A percentile compares a stretch with the other conserved stretches of the same genome.
Evolutionary conservation across 2,113 vertebrate genomes (phyloP).

Genomic region (Forbesichthys agassizii): DNA sequence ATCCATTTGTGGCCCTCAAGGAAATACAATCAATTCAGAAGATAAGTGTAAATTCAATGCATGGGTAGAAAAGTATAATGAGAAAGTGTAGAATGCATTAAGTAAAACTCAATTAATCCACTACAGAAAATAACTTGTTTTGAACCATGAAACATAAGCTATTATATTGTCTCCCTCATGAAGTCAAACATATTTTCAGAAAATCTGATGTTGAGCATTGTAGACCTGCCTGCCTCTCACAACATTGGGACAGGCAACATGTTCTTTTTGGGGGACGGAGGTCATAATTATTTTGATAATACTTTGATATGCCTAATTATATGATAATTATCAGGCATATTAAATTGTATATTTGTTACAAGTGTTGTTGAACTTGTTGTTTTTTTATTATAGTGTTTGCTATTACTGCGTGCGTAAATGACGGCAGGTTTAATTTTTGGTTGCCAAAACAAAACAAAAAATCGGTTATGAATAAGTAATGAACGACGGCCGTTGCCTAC

Average conservation of each 20-base stretch:
- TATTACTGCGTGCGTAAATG: too few relatives aligned
- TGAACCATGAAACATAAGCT: conserved; percentile 1
- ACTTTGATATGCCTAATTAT: too few relatives aligned
- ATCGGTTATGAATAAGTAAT: not conserved
- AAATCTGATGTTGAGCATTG: too few relatives aligned
- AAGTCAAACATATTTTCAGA: too few relatives aligned
- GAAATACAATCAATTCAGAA: conserved; percentile 33
- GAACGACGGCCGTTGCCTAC: conserved; percentile 40
- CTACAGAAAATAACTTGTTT: not conserved
- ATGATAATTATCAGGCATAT: too few relatives aligned
- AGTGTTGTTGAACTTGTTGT: not conserved
- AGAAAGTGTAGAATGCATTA: conserved; percentile 27
- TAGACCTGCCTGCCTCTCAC: too few relatives aligned
- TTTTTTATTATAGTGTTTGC: not conserved
- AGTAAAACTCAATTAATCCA: conserved; percentile 7
- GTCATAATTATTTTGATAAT: too few relatives aligned
- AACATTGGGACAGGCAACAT: too few relatives aligned
- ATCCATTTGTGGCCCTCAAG: conserved; percentile 14
- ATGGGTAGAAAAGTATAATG: conserved; percentile 48
- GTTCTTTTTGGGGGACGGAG: too few relatives aligned
- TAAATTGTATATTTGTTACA: not conserved
- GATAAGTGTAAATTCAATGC: conserved; percentile 48
- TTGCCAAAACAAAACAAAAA: not conserved
- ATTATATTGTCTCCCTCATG: not conserved
- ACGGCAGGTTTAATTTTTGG: not conserved